Evolutionary conservation across 2,113 vertebrate species (phyloP), one percentile per base, ranked within the genome.

Genomic region (Aramus guarauna): DNA sequence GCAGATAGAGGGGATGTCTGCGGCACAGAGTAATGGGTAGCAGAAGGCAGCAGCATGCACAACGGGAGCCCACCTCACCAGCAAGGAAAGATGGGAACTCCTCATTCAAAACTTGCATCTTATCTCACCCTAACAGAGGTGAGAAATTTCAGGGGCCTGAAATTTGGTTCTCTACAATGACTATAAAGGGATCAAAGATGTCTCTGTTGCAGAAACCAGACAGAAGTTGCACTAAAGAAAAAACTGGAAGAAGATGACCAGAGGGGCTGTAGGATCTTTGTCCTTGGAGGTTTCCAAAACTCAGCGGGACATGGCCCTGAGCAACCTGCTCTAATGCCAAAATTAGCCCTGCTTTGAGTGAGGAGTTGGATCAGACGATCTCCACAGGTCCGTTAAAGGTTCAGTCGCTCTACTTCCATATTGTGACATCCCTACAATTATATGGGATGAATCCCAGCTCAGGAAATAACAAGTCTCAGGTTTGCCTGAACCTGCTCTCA

Each of bases 401-500:
- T 87, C 52, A 47, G 52, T 22, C 62, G 75, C 21, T 67, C 74
- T 52, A 27, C 18, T 11, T 64, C 47, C 62, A 23, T 9, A 10
- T 52, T 59, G 55, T 3, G 4, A 21, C 23, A 55, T 16, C 50
- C 20, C 77, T 80, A 63, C 48, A 64, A 26, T 41, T 5, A 26
- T 0, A 1, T 12, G 26, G 29, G 68, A 74, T 67, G 26, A 81
- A 91, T 11, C 29, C 23, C 63, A 86, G 64, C 34, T 13, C 50
- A 59, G 58, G 36, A 87, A 37, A 63, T 6, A 74, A 52, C 8
- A 30, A 75, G 32, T 22, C 50, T 78, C 19, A 37, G 15, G 26
- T 63, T 41, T 92, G 29, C 68, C 63, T 9, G 9, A 30, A 27
- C 0, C 0, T 22, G 11, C 18, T 39, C 55, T 34, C 4, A 1